Evolutionary conservation across 2,888 invertebrate genomes (phyloP).

Genomic region (Cepaea hortensis): DNA sequence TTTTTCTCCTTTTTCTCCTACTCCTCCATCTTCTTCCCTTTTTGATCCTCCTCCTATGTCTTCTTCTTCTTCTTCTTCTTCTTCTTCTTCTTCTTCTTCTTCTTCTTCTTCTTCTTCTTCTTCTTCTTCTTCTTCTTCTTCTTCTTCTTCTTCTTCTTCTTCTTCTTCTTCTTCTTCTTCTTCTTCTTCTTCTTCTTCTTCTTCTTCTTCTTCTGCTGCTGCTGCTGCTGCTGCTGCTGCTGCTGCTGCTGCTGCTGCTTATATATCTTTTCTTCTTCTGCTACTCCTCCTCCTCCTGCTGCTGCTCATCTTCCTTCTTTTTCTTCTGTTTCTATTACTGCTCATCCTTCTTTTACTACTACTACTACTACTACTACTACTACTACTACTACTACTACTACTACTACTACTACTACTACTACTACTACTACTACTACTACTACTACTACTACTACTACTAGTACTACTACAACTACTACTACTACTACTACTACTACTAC

Average conservation of each 20-base stretch:
- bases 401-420: conserved; percentile 27
- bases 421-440: not conserved
- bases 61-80: not conserved
- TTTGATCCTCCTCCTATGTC: not conserved
- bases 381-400: conserved; percentile 25
- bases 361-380: conserved; percentile 12
- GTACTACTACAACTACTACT: conserved; percentile 16
- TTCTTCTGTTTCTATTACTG: no score
- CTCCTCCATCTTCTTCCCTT: not conserved
- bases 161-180: conserved; percentile 18
- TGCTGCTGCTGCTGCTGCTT: not conserved
- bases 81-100: conserved; percentile 16
- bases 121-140: conserved; percentile 20
- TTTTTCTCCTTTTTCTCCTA: not conserved
- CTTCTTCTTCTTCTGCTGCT: conserved; percentile 19
- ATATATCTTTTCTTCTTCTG: no score
- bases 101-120: conserved; percentile 10
- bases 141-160: conserved; percentile 23
- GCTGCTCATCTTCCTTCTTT: no score
- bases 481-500: not conserved
- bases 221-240: not conserved
- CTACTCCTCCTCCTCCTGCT: no score
- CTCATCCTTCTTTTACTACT: no score
- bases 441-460: conserved; percentile 1
- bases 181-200: conserved; percentile 21